Evolutionary conservation across 1,140 invertebrate species (phyloP), one percentile per base, ranked within the genome.

Genomic region (Linepithema humile): DNA sequence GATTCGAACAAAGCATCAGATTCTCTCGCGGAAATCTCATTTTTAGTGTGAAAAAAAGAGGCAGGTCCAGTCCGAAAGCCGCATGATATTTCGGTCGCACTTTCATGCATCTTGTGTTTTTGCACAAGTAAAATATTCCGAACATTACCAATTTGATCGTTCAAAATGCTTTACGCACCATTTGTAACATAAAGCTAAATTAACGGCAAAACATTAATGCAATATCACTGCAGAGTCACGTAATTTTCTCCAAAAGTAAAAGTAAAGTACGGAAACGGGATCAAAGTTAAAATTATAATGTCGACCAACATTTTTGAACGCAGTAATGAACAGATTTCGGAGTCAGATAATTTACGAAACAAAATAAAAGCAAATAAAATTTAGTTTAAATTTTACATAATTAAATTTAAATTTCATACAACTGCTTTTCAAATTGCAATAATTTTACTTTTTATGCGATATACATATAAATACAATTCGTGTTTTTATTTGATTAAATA

Each of bases 171-270:
- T 43, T 29, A 55, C 45, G 48, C 23, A 23, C 32, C 23, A 20
- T 38, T 12, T 55, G 64, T 70, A 57, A 65, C 48, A 69, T 80
- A 80, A 57, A 80, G 26, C 70, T 80, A 80, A 80, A 55, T 80
- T 80, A 80, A 55, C 72, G 38, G n/a, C n/a, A 62, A 48, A 70
- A 77, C 35, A 80, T 55, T 70, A 38, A 43, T 80, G 48, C n/a
- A 80, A 55, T 32, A 80, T 48, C n/a, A 32, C 48, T 69, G 64
- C 48, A 20, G 23, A 80, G 32, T 78, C 45, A 67, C 45, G 45
- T 64, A 48, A 35, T 67, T 78, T 67, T 23, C 17, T 17, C 35
- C 12, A 55, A 80, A 48, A 80, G 69, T 80, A 55, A 67, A 80
- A 45, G 35, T 26, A 20, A 6, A 80, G 29, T 69, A 80, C 48